Conservation (phyloP, 1,140 invertebrate species). For the Hylaeus volcanicus region DNA sequence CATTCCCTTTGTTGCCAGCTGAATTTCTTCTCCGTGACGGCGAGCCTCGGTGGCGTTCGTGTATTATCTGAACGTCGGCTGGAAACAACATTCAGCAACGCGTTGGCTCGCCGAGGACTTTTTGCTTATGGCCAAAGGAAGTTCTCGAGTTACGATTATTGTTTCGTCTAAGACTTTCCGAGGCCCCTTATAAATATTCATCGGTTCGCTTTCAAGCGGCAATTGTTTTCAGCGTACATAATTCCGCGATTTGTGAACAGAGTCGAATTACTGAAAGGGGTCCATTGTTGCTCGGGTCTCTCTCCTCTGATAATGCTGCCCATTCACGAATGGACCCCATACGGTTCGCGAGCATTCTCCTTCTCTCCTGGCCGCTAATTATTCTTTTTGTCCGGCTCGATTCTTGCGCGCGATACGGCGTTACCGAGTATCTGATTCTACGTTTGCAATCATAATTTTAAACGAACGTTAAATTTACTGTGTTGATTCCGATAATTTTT, state of each 20-base stretch:
- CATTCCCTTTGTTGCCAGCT: neutral
- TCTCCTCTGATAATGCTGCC: constrained; percentile 21
- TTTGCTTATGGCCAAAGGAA: neutral
- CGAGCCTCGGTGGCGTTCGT: no score
- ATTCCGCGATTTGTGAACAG: constrained; percentile 46
- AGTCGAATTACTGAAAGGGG: constrained; percentile 48
- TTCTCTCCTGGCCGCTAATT: neutral
- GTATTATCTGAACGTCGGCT: neutral
- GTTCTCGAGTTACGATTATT: constrained; percentile 37
- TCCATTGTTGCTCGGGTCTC: constrained; percentile 13
- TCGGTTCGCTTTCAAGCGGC: constrained; percentile 30
- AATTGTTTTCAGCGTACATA: constrained; percentile 43
- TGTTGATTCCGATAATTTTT: no score
- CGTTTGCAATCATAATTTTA: no score
- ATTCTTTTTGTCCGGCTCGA: neutral
- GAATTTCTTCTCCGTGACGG: neutral
- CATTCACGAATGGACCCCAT: constrained; percentile 25
- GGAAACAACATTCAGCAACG: constrained; percentile 1
- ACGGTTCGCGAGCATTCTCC: neutral
- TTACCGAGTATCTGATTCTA: no score
- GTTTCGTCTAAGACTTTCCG: constrained; percentile 38
- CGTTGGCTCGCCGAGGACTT: constrained; percentile 11
- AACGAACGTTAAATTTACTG: no score
- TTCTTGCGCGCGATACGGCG: neutral
- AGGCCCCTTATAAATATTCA: constrained; percentile 39